Percentiles rank a stretch among this genome's conserved stretches.
phyloP scores from a whole-genome alignment of 2,888 invertebrate species.

The Schrankia costaestrigalis region DNA sequence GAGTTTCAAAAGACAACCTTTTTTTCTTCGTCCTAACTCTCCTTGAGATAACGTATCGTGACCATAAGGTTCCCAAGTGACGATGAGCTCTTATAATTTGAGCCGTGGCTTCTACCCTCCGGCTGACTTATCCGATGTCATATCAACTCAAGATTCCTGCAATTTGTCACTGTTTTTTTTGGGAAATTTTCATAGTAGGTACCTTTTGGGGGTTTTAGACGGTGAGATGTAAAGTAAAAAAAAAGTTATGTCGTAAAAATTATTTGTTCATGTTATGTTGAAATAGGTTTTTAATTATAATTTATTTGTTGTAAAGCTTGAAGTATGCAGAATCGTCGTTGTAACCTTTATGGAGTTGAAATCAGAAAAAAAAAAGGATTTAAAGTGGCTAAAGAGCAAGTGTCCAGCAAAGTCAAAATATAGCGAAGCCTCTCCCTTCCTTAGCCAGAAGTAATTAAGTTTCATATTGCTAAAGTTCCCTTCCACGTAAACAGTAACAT shows the following conservation, averaged over 20 bases:
- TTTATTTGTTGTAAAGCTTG: too few relatives aligned
- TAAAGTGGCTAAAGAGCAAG: too few relatives aligned
- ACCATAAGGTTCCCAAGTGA: conserved; percentile 13
- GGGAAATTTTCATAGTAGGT: conserved; percentile 24
- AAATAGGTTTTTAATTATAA: too few relatives aligned
- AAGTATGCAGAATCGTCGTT: too few relatives aligned
- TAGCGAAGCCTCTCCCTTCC: too few relatives aligned
- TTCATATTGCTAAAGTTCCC: too few relatives aligned
- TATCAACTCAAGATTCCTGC: conserved; percentile 30
- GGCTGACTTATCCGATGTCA: conserved; percentile 25
- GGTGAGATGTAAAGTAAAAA: background rate
- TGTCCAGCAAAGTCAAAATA: too few relatives aligned
- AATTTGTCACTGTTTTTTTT: conserved; percentile 32
- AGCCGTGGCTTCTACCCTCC: conserved; percentile 12
- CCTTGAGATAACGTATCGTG: conserved; percentile 6
- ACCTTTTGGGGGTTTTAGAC: conserved; percentile 7
- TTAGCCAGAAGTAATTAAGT: too few relatives aligned
- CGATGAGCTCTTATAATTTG: conserved; percentile 23
- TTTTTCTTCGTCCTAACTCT: conserved; percentile 5
- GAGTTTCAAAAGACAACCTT: conserved; percentile 5
- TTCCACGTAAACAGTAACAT: too few relatives aligned
- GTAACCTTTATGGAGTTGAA: too few relatives aligned
- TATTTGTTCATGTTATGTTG: background rate
- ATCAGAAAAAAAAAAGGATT: too few relatives aligned
- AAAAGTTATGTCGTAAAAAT: background rate